phyloP scores from a whole-genome alignment of 2,113 vertebrate genomes.

The Tachuris rubrigastra region DNA sequence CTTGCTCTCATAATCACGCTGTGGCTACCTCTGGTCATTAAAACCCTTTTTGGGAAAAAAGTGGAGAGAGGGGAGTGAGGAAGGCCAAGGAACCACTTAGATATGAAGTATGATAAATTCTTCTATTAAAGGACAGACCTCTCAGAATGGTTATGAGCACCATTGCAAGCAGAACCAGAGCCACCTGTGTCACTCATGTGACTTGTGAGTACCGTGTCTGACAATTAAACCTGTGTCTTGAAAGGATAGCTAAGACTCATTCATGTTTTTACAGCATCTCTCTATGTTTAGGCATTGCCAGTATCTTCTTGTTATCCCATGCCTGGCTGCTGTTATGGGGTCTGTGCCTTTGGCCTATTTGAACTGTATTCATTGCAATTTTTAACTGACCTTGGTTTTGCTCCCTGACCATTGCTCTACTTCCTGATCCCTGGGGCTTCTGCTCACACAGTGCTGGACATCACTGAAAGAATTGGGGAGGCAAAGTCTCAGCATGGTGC shows the following conservation, averaged over 20 bases:
- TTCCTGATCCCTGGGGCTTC: neutral
- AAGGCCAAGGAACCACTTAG: neutral
- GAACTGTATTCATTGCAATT: neutral
- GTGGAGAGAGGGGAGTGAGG: neutral
- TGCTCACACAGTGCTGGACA: neutral
- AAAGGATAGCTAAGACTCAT: neutral
- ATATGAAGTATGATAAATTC: neutral
- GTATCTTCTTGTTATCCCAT: neutral
- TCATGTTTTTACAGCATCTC: neutral
- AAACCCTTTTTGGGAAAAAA: neutral
- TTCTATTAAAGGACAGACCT: neutral
- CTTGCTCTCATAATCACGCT: neutral
- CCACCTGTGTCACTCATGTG: neutral
- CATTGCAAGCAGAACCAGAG: neutral
- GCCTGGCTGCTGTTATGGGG: neutral
- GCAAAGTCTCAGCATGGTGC: neutral
- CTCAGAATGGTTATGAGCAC: neutral
- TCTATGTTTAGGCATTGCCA: neutral
- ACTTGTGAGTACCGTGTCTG: neutral
- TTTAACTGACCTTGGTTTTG: slow-evolving; percentile 6
- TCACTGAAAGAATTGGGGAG: neutral
- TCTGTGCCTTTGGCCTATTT: neutral
- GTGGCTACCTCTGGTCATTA: neutral
- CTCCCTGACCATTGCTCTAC: neutral
- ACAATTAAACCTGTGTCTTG: neutral